A percentile compares a stretch with the other conserved stretches of the same genome.
These are phyloP conservation scores for Otocyon megalotis DNA, from an alignment of 2,113 vertebrate genomes.

Conservation along the genomic window DNA sequence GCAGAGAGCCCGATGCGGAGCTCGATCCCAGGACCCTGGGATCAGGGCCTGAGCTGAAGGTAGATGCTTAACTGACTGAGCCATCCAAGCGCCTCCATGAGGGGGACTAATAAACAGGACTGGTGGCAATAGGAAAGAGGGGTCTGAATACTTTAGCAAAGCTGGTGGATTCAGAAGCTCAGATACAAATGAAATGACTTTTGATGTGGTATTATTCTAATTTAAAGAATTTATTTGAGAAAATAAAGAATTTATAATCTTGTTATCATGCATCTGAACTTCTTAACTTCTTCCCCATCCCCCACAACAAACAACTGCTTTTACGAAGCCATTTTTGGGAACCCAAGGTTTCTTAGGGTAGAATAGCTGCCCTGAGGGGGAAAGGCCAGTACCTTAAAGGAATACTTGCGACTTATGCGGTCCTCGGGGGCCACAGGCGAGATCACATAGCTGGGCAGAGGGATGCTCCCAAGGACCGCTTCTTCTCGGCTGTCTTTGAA, in stretches of 20 bases:
- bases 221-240: neutral
- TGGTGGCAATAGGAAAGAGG: neutral
- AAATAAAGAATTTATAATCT: neutral
- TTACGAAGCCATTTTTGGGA: conserved; percentile 36
- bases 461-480: conserved; percentile 96
- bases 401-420: conserved; percentile 97
- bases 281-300: neutral
- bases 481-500: conserved; percentile 97
- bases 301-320: neutral
- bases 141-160: neutral
- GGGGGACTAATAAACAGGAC: neutral
- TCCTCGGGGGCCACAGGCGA: conserved; percentile 94
- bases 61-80: too few species aligned
- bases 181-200: neutral
- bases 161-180: neutral
- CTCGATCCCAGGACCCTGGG: too few species aligned
- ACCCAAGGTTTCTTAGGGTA: neutral
- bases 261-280: neutral
- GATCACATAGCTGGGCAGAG: conserved; percentile 96
- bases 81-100: neutral
- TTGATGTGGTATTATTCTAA: neutral
- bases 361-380: neutral
- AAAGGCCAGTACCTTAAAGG: conserved; percentile 94
- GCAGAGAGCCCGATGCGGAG: too few species aligned
- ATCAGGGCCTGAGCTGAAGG: too few species aligned